Base-by-base conservation (phyloP, 2,113 vertebrate genomes). In the Sinocyclocheilus grahami region DNA sequence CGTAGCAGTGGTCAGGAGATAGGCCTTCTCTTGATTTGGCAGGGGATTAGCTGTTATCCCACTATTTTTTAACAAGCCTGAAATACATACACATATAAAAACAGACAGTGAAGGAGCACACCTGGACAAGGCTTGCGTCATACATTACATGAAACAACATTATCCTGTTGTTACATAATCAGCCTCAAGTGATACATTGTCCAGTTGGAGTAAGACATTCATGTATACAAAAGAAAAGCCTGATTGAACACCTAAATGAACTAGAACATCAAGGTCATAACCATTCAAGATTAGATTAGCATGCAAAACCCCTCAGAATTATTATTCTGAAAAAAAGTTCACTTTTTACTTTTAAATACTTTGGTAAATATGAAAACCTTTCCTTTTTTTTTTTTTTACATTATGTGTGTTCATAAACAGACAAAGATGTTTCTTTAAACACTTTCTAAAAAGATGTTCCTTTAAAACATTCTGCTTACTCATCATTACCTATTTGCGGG, bases 401-500 rank as follows among this genome's bases (percentile, higher is more conserved):
- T 2, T 16, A 8, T 30, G 7, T 33, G 13, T 33, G 69, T 72
- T 39, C 33, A 39, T 10, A 71, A 37, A n/a, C 22, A 48, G 39
- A 75, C 11, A 53, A 53, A 27, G 46, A 53, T 16, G 22, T 51
- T 75, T 20, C 71, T 27, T 30, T 30, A 69, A 69, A 16, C 10
- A 5, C 4, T 9, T 75, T 75, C 8, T 18, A 71, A 42, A 74
- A 22, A n/a, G 3, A 42, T 74, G 22, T 48, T 48, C 5, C n/a
- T 76, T 78, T 48, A 78, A 16, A 55, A 20, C 1, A 30, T 55
- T 27, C 30, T 4, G 20, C 18, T 42, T 3, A 20, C 22, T 78
- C 2, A 81, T 58, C n/a, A 71, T 92, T 58, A 99, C 98, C 98
- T 87, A 99, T 96, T 63, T 92, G 94, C 16, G 98, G 98, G 89